These are phyloP conservation scores for Saguinus imperator DNA, from an alignment of 2,113 vertebrate species.

Conservation along the genomic window DNA sequence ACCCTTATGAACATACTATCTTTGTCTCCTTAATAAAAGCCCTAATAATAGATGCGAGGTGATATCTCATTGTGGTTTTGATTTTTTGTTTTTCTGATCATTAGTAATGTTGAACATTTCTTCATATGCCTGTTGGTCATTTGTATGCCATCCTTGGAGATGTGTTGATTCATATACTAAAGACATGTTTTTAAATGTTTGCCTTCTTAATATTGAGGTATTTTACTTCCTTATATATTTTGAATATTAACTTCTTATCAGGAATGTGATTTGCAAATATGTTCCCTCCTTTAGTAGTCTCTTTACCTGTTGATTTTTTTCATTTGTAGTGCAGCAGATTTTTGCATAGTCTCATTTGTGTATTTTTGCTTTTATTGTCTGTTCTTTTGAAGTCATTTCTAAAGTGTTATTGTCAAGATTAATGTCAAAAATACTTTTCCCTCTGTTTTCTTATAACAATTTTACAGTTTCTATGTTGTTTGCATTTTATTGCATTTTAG, in stretches of 20 bases:
- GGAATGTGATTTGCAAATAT: not conserved
- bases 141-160: not conserved
- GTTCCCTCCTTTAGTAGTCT: not conserved
- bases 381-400: not conserved
- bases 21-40: not conserved
- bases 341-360: not conserved
- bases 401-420: not conserved
- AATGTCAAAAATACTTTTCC: not conserved
- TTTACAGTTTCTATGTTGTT: not conserved
- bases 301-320: not conserved
- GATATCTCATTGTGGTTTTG: not conserved
- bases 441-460: not conserved
- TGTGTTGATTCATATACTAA: not conserved
- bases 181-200: not conserved
- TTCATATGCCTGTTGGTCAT: not conserved
- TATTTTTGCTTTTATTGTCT: not conserved
- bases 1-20: too few relatives aligned
- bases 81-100: not conserved
- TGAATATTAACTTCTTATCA: not conserved
- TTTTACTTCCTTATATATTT: not conserved
- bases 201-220: not conserved
- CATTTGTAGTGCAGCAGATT: not conserved
- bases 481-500: not conserved
- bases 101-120: not conserved
- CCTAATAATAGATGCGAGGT: not conserved